These are phyloP conservation scores for Umimayanthus kanabou DNA, from an alignment of 92 coral and sea anemone genomes.

Conservation along the genomic window DNA sequence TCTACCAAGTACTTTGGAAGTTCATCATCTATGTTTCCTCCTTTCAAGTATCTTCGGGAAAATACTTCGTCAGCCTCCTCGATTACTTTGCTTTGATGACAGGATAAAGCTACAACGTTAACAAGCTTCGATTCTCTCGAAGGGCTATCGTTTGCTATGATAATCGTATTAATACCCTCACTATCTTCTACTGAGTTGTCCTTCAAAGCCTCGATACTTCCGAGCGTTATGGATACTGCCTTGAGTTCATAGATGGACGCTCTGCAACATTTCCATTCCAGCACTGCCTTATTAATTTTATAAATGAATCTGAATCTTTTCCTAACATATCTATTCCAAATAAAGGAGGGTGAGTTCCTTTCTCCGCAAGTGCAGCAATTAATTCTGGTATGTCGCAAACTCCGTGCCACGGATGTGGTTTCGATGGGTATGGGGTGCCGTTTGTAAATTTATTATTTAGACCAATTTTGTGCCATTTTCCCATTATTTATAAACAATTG, in stretches of 20 bases:
- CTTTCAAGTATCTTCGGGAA: neutral
- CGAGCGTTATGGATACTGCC: neutral
- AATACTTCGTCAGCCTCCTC: constrained; percentile 24
- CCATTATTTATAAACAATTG: no score
- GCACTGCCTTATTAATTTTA: neutral
- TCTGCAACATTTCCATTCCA: neutral
- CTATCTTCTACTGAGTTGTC: neutral
- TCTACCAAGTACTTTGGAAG: constrained; percentile 24
- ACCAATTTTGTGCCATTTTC: no score
- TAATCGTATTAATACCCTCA: neutral
- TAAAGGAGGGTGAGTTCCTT: constrained; percentile 1
- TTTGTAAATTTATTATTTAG: no score
- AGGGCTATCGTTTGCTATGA: neutral
- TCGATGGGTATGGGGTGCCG: constrained; percentile 32
- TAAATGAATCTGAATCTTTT: neutral
- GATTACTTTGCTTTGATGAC: constrained; percentile 12
- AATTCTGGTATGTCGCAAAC: constrained; percentile 37
- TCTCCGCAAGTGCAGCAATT: neutral
- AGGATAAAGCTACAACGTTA: neutral
- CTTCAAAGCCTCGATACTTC: neutral
- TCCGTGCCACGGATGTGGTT: constrained; percentile 57
- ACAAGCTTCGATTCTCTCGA: neutral
- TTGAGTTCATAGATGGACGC: constrained; percentile 31
- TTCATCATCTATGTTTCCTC: constrained; percentile 15
- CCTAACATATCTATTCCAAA: neutral